Evolutionary conservation across 2,888 invertebrate species (phyloP).

Genomic region (Caenorhabditis sp.): DNA sequence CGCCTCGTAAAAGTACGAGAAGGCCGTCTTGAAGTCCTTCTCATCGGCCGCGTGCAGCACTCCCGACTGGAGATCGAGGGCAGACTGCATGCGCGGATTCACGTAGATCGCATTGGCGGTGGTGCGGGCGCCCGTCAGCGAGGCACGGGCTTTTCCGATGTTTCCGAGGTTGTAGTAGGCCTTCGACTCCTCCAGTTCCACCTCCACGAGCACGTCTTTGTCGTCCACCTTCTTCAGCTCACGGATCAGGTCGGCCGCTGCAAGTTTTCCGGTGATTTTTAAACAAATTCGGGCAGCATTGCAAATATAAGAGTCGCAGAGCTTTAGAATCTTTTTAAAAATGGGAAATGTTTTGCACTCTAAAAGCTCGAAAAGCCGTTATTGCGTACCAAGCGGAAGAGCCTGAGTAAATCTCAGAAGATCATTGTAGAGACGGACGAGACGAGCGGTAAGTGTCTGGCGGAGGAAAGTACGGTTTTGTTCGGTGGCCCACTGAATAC

Average conservation of each 20-base stretch:
- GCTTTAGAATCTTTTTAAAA: too few relatives aligned
- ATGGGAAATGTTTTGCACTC: too few relatives aligned
- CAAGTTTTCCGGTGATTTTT: conserved; percentile 26
- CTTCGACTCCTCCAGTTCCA: conserved; percentile 97
- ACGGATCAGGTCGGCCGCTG: conserved; percentile 85
- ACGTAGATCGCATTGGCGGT: conserved; percentile 99
- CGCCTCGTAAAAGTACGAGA: conserved; percentile 99
- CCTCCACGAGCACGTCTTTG: conserved; percentile 97
- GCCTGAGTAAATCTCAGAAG: conserved; percentile 78
- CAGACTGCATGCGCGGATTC: conserved; percentile 97
- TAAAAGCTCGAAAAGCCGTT: too few relatives aligned
- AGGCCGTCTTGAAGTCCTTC: conserved; percentile 99
- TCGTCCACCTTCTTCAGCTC: conserved; percentile 99
- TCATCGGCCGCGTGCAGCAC: conserved; percentile 99
- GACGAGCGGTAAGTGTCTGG: conserved; percentile 93
- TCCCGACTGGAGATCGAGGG: conserved; percentile 95
- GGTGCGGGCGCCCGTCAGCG: conserved; percentile 97
- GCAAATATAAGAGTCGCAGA: too few relatives aligned
- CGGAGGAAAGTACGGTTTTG: conserved; percentile 96
- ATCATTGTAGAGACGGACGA: conserved; percentile 90
- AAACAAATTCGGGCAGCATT: not conserved
- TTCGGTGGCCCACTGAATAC: conserved; percentile 99
- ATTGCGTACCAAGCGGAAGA: conserved; percentile 80
- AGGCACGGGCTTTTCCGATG: conserved; percentile 89
- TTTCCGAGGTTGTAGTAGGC: conserved; percentile 97